Conservation (phyloP, 1,140 invertebrate species). For the Diabrotica virgifera region DNA sequence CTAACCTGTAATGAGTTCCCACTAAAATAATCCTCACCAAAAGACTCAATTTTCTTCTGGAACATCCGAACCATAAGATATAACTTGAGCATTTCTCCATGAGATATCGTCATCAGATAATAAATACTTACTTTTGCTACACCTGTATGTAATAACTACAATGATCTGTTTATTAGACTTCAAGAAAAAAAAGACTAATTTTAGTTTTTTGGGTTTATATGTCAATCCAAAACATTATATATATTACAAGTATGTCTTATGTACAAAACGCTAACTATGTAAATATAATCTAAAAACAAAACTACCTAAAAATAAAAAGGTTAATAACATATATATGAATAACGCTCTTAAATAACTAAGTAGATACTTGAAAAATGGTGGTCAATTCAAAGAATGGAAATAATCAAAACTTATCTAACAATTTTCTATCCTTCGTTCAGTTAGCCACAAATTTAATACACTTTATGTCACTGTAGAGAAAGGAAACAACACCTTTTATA, state of each 20-base stretch:
- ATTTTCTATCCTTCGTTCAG: too few relatives aligned
- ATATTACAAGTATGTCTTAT: constrained; percentile 15
- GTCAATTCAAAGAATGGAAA: background rate
- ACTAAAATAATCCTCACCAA: background rate
- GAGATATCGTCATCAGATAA: too few relatives aligned
- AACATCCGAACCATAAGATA: background rate
- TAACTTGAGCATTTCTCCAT: background rate
- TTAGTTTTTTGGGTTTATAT: constrained; percentile 4
- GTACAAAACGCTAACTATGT: constrained; percentile 15
- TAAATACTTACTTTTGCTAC: too few relatives aligned
- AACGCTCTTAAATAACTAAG: too few relatives aligned
- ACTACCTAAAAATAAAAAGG: background rate
- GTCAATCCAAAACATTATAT: constrained; percentile 10
- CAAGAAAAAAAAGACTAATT: background rate
- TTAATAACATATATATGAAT: too few relatives aligned
- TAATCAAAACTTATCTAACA: background rate
- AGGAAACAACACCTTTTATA: too few relatives aligned
- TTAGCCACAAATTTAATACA: too few relatives aligned
- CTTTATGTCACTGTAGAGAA: too few relatives aligned
- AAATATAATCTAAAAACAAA: constrained; percentile 4
- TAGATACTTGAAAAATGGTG: too few relatives aligned
- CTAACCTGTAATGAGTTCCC: too few relatives aligned
- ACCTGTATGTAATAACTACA: too few relatives aligned
- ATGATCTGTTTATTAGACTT: too few relatives aligned
- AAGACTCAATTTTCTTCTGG: background rate